Conservation (phyloP, 2,797 vertebrate species). For the Rhinoraja longicauda region DNA sequence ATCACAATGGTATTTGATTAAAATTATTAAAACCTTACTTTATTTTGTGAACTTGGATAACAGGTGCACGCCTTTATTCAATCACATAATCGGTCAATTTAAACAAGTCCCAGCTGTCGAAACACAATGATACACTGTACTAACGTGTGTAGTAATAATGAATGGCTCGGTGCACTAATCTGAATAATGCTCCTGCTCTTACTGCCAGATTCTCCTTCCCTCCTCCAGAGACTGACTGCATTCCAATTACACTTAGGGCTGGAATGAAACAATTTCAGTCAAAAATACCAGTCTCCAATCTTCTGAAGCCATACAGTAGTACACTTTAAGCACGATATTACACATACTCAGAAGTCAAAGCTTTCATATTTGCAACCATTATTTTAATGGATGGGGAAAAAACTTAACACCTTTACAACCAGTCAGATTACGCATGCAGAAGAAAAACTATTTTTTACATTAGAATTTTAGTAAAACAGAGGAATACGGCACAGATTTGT, state of each 20-base stretch:
- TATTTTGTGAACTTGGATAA: conserved; percentile 47
- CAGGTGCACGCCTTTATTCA: conserved; percentile 52
- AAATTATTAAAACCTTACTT: conserved; percentile 45
- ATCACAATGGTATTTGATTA: conserved; percentile 40
- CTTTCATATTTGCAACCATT: background rate
- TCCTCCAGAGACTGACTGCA: conserved; percentile 59
- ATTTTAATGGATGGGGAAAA: background rate
- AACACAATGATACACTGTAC: conserved; percentile 55
- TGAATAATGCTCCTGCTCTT: conserved; percentile 61
- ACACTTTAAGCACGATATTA: background rate
- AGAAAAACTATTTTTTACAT: background rate
- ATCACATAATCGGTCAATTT: conserved; percentile 46
- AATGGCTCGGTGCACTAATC: conserved; percentile 58
- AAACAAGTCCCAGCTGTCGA: conserved; percentile 57
- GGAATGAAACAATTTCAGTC: conserved; percentile 56
- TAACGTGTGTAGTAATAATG: conserved; percentile 55
- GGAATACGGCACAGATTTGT: background rate
- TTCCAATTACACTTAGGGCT: conserved; percentile 63
- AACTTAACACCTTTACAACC: background rate
- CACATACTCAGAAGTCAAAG: background rate
- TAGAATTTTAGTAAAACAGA: background rate
- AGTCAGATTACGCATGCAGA: background rate
- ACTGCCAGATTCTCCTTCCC: conserved; percentile 59
- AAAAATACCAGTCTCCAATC: conserved; percentile 43
- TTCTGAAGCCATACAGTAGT: conserved; percentile 17